Evolutionary conservation across 2,113 vertebrate genomes (phyloP).

Genomic region (Platichthys stellatus): DNA sequence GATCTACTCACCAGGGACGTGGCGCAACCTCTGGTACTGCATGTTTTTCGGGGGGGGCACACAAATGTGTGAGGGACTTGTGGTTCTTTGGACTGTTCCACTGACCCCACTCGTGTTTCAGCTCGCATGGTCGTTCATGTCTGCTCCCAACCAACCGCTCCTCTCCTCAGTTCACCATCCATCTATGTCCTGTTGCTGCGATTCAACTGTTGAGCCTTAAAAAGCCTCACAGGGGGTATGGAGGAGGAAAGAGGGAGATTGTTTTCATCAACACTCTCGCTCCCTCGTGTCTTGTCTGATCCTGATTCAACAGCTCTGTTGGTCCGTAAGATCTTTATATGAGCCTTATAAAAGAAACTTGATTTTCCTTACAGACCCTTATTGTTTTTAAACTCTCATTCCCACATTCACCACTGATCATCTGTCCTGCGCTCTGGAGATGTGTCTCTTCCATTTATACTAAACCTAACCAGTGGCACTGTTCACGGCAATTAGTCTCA

Average conservation of each 20-base stretch:
- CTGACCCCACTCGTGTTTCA: constrained; percentile 40
- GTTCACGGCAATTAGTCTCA: constrained; percentile 45
- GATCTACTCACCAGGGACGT: constrained; percentile 29
- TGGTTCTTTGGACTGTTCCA: constrained; percentile 18
- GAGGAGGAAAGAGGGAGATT: constrained; percentile 9
- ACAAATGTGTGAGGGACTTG: constrained; percentile 29
- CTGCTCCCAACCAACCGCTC: constrained; percentile 10
- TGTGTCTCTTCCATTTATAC: constrained; percentile 57
- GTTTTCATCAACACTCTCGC: constrained; percentile 21
- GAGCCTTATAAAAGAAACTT: constrained; percentile 67
- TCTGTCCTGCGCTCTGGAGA: constrained; percentile 50
- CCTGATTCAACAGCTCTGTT: constrained; percentile 52
- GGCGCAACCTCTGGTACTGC: neutral
- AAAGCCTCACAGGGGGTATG: constrained; percentile 25
- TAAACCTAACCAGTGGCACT: constrained; percentile 36
- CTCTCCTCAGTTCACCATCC: constrained; percentile 15
- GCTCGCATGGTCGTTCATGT: constrained; percentile 32
- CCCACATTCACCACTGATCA: constrained; percentile 74
- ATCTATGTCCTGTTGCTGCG: constrained; percentile 21
- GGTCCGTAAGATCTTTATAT: constrained; percentile 49
- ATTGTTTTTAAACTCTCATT: constrained; percentile 72
- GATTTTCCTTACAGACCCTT: constrained; percentile 59
- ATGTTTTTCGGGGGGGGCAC: constrained; percentile 19
- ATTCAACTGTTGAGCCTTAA: constrained; percentile 18
- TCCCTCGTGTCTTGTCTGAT: constrained; percentile 28